Conservation (phyloP, 2,888 invertebrate species). For the Drosophila picticornis region DNA sequence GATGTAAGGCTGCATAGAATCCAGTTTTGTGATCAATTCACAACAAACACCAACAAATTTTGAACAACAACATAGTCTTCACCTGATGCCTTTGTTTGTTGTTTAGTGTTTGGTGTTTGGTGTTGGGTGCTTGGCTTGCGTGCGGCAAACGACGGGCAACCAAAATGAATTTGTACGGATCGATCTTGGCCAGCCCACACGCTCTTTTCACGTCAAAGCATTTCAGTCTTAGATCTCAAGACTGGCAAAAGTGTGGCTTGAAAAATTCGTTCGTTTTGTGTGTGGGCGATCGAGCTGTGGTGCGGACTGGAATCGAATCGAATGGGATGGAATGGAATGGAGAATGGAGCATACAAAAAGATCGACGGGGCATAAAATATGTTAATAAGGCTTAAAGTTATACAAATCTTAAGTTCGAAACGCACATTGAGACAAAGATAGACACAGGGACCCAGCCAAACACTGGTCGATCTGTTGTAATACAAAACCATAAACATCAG, state of each 20-base stretch:
- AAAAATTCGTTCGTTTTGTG: constrained; percentile 41
- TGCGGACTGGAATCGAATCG: not conserved
- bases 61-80: constrained; percentile 10
- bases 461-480: constrained; percentile 51
- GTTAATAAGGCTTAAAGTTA: constrained; percentile 78
- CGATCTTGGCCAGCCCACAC: constrained; percentile 57
- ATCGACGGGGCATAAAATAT: constrained; percentile 71
- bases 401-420: constrained; percentile 55
- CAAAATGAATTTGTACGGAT: constrained; percentile 38
- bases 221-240: constrained; percentile 10
- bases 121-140: constrained; percentile 2
- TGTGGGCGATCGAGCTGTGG: constrained; percentile 69
- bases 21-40: constrained; percentile 41
- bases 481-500: constrained; percentile 58
- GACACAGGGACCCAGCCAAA: not conserved
- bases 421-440: not conserved
- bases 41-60: constrained; percentile 23
- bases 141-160: constrained; percentile 2
- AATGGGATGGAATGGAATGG: constrained; percentile 2
- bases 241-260: constrained; percentile 52
- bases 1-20: constrained; percentile 20
- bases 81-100: constrained; percentile 21
- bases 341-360: constrained; percentile 27
- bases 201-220: constrained; percentile 48
- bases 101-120: constrained; percentile 4